Base-by-base conservation (phyloP, 2,888 invertebrate species). In the Cheilosia soror region DNA sequence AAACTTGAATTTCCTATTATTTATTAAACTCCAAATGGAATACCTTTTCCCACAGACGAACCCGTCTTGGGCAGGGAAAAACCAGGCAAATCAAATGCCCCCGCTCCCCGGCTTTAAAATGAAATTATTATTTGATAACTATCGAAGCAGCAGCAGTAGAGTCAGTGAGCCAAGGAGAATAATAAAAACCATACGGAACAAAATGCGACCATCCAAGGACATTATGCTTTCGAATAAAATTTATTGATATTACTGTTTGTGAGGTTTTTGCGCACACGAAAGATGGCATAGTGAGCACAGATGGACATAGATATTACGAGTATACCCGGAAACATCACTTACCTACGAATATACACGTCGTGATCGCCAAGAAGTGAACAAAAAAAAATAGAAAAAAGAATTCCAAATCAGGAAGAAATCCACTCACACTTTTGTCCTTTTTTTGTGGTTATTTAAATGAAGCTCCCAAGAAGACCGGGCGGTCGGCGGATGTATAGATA, bases 221-320 rank as follows among this genome's bases (percentile, higher is more conserved):
- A 85, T 81, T 85, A 85, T 85, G 81, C 81, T 85, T 77, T 85
- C 85, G 76, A 85, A 85, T 85, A 77, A 85, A 85, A 85, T 85
- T 85, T 85, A 85, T 85, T 85, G 85, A 85, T 85, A 85, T 85
- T 81, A 81, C 85, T 85, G 81, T 85, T 85, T 76, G 80, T 85
- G 85, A 80, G 85, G 62, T 73, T 69, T 63, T 57, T 58, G 44
- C 11, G 27, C 44, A 60, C 68, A 63, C 73, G 58, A 63, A 68
- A 78, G 77, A 78, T 78, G 82, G 66, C 66, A 29, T 25, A 77
- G 40, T 62, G 57, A 33, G 20, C 79, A 69, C 79, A 79, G 84
- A 84, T 84, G 84, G 84, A 84, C 80, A 76, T n/a, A 71, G 80
- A 66, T 75, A 71, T 11, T 11, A 20, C 2, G 20, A 20, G 20